phyloP scores from a whole-genome alignment of 2,797 vertebrate species.

The Forpus xanthops region DNA sequence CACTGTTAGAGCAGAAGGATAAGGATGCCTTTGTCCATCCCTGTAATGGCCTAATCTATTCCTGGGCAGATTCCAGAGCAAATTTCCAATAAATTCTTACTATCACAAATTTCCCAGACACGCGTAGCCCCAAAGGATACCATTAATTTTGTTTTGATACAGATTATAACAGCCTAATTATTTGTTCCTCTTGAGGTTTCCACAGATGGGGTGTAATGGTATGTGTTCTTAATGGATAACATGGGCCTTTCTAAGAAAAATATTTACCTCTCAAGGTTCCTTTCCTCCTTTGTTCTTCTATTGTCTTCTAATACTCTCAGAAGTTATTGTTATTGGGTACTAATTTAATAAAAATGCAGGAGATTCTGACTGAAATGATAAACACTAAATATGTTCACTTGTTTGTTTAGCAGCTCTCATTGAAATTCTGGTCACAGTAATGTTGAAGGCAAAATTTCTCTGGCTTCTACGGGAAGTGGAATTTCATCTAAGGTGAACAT shows the following conservation, averaged over 20 bases:
- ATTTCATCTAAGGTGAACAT: conserved; percentile 47
- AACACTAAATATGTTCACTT: conserved; percentile 10
- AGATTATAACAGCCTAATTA: conserved; percentile 19
- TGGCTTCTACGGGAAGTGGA: conserved; percentile 16
- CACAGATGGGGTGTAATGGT: background rate
- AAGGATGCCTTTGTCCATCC: background rate
- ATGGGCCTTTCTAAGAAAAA: background rate
- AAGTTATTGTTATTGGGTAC: conserved; percentile 26
- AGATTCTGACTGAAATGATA: conserved; percentile 47
- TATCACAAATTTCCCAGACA: background rate
- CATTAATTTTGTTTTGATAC: conserved; percentile 26
- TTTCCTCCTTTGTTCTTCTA: background rate
- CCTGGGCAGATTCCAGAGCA: background rate
- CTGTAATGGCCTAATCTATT: conserved; percentile 12
- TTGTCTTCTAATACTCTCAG: conserved; percentile 20
- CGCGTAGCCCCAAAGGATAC: background rate
- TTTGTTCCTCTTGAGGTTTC: conserved; percentile 1
- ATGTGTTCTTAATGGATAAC: background rate
- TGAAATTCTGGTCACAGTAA: conserved; percentile 46
- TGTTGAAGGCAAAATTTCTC: conserved; percentile 7
- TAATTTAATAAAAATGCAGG: conserved; percentile 58
- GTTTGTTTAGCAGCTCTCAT: conserved; percentile 13
- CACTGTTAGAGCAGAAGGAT: background rate
- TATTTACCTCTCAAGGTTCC: conserved; percentile 5
- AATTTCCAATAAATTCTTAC: conserved; percentile 18